Conservation (phyloP, 2,888 invertebrate genomes). For the Polyommatus icarus region DNA sequence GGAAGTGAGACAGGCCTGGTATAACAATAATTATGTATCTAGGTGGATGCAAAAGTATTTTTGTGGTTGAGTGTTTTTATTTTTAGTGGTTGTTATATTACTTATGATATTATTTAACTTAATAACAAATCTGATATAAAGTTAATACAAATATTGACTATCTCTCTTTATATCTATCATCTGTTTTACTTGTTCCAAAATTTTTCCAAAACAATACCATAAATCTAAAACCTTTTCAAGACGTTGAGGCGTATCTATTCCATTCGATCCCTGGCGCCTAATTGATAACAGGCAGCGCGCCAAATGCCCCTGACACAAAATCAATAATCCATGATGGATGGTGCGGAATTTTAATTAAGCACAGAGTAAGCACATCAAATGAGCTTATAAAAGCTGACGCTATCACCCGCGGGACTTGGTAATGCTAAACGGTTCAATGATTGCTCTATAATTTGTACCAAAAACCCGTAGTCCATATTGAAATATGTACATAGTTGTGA, state of each 20-base stretch:
- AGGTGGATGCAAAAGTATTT: background rate
- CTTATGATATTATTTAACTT: no score
- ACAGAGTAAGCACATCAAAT: constrained; percentile 68
- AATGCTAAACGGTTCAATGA: background rate
- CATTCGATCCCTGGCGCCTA: constrained; percentile 44
- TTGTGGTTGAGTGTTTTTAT: no score
- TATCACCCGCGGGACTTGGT: constrained; percentile 8
- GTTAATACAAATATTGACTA: no score
- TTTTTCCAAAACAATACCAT: background rate
- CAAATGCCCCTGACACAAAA: constrained; percentile 73
- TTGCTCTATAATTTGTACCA: background rate
- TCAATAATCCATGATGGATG: constrained; percentile 76
- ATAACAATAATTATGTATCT: no score
- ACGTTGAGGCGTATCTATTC: background rate
- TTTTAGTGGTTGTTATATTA: no score
- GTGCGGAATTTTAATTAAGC: constrained; percentile 74
- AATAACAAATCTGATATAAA: no score
- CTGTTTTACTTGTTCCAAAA: background rate
- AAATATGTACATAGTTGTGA: background rate
- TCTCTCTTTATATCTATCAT: no score
- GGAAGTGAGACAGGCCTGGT: no score
- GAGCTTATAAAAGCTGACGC: constrained; percentile 65
- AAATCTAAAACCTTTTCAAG: background rate
- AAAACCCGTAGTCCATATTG: background rate
- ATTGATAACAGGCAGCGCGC: constrained; percentile 63